Base-by-base conservation (phyloP, 1,140 invertebrate species). In the Steinernema feltiae region DNA sequence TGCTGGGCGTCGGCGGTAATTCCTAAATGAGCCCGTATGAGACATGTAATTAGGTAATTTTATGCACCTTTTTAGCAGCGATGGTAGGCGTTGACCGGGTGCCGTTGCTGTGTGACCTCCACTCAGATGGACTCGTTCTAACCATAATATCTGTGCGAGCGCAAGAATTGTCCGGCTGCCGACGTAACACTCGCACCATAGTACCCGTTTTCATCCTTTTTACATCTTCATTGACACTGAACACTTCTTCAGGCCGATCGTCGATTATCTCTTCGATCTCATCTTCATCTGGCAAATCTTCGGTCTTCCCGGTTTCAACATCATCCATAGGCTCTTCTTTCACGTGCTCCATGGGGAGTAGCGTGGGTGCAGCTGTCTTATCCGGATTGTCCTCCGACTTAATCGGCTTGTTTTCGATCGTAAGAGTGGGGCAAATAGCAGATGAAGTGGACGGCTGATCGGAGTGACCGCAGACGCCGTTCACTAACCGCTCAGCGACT, bases 381-480 rank as follows among this genome's bases (percentile, higher is more conserved):
- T 32, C 69, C 27, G 35, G 27, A 71, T n/a, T 71, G 29, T 48
- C 41, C 41, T 48, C 72, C 72, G 29, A 24, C 46, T 17, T 7
- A n/a, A 7, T 74, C 48, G 48, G 27, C 48, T 31, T 74, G 2
- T 30, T 31, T 21, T 71, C 48, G 12, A 69, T 30, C 18, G 27
- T 73, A 71, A 29, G 30, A 24, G 69, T 24, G 48, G 73, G 48
- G 24, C 30, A 31, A 1, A 70, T 1, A 17, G 30, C 48, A 24
- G 29, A 32, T 21, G 73, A 74, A 21, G 73, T 74, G 1, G 73
- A 73, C 31, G 73, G 73, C 48, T 74, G 48, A 18, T 70, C 73
- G 48, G 48, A 63, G 24, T 63, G 53, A 27, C 73, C 21, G 32
- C 46, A 71, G 30, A 30, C 15, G n/a, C 48, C 27, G 30, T 48